phyloP scores from a whole-genome alignment of 2,797 vertebrate species.

The Phyllotis vaccarum region DNA sequence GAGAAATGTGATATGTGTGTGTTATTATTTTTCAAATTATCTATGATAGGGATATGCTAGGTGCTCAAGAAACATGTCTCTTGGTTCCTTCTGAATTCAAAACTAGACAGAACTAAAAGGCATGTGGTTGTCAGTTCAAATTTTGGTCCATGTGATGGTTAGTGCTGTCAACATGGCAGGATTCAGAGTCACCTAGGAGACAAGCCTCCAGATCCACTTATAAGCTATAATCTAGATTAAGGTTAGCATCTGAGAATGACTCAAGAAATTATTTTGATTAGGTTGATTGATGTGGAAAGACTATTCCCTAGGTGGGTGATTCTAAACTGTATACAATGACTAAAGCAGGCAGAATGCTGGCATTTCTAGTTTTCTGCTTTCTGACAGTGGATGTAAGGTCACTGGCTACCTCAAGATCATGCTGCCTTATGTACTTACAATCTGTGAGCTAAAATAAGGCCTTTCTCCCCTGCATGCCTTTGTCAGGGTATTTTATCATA shows the following conservation, averaged over 20 bases:
- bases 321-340: background rate
- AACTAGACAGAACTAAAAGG: conserved; percentile 27
- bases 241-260: background rate
- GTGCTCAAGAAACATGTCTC: conserved; percentile 20
- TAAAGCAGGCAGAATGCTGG: background rate
- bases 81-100: conserved; percentile 30
- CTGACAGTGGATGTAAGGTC: background rate
- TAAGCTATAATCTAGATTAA: background rate
- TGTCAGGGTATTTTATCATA: background rate
- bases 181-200: background rate
- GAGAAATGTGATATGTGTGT: background rate
- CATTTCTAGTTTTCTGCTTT: background rate
- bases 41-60: background rate
- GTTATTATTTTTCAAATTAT: conserved; percentile 46
- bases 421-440: background rate
- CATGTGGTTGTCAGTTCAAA: background rate
- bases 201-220: background rate
- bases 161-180: background rate
- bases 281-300: background rate
- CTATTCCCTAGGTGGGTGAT: background rate
- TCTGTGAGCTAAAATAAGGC: background rate
- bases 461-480: background rate
- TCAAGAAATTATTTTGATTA: background rate
- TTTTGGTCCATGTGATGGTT: background rate
- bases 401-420: background rate